Base-by-base conservation (phyloP, 1,140 invertebrate species). In the Drosophila ohnishii region DNA sequence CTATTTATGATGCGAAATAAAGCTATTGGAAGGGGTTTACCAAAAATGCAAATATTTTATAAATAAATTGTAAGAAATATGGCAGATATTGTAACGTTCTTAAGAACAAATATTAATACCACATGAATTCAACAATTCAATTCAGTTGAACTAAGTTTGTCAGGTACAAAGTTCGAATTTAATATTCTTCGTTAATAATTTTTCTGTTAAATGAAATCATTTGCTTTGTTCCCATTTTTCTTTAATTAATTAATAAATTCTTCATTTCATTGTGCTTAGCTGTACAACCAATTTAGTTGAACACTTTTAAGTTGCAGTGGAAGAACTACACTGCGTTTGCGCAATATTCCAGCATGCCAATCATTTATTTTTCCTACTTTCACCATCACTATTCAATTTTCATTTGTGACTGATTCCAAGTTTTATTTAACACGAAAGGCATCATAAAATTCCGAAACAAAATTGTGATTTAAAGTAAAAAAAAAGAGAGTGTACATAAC, bases 391-490 rank as follows among this genome's bases (percentile, higher is more conserved):
- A 74, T 75, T 73, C n/a, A 42, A 69, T 58, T 62, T 78, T 60
- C 42, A 44, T 70, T 78, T 53, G 30, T 57, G 22, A 73, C 61
- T 69, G 47, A 50, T 63, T 86, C 63, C 63, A 40, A 81, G 50
- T 85, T 75, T 70, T 80, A 64, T 81, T 81, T 72, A 44, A 40
- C 47, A n/a, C 64, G 22, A 76, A 76, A 80, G 67, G 48, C 58
- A 84, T 59, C 62, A 62, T 71, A 64, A 61, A 66, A 53, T 39
- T 48, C 40, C 42, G 50, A 72, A 62, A 44, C 40, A 35, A 50
- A 37, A 48, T 47, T 72, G 75, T 75, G 59, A 69, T 65, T 78
- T 71, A 65, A 70, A 80, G 58, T 78, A 53, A 0, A 55, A 71
- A 71, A 53, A 19, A 19, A 19, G 19, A 19, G 47, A 48, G 62